These are phyloP conservation scores for Camelus dromedarius DNA, from an alignment of 2,113 vertebrate species.

Conservation along the genomic window DNA sequence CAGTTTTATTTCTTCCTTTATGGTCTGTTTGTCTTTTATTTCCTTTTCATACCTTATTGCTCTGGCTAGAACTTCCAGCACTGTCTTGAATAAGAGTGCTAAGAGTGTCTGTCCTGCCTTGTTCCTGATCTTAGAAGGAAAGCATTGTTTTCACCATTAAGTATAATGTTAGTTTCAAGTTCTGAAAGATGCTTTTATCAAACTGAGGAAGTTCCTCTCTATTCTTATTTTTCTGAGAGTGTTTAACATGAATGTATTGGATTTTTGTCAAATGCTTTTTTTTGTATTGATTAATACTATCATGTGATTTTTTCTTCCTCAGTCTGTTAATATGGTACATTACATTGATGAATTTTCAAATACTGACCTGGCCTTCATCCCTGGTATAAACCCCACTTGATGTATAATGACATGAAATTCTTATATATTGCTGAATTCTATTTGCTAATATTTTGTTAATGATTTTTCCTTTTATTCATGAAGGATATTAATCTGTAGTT, in stretches of 20 bases:
- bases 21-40: not conserved
- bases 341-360: not conserved
- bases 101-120: not conserved
- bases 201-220: not conserved
- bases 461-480: constrained; percentile 33
- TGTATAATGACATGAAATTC: not conserved
- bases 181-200: not conserved
- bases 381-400: not conserved
- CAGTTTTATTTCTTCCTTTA: not conserved
- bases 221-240: not conserved
- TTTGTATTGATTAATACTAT: not conserved
- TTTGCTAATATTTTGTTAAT: not conserved
- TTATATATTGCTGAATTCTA: not conserved
- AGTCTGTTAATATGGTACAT: not conserved
- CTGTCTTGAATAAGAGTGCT: not conserved
- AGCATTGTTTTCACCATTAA: not conserved
- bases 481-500: not conserved
- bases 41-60: not conserved
- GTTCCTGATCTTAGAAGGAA: not conserved
- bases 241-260: not conserved
- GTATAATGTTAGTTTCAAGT: not conserved
- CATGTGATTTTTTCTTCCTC: not conserved
- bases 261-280: constrained; percentile 27
- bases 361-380: not conserved
- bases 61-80: not conserved